These are phyloP conservation scores for Dendrolimus pini DNA, from an alignment of 2,888 invertebrate species.

Conservation along the genomic window DNA sequence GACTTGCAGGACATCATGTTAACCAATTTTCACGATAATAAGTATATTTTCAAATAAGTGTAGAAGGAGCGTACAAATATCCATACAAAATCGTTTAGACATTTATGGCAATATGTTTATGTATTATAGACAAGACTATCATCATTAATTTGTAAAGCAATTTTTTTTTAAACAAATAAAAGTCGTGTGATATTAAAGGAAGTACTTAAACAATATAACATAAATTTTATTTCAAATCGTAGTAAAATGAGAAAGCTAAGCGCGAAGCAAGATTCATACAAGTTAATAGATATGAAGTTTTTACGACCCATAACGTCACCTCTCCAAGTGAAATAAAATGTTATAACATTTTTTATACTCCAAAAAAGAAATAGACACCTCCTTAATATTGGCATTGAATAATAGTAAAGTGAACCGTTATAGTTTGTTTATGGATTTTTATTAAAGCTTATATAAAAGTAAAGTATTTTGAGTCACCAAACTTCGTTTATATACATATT, in stretches of 20 bases:
- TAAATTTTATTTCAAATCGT: slow-evolving; percentile 15
- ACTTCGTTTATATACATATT: too few species aligned
- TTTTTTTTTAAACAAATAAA: too few species aligned
- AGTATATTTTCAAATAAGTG: too few species aligned
- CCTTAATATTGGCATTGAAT: slow-evolving; percentile 16
- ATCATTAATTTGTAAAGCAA: too few species aligned
- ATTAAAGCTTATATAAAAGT: background rate
- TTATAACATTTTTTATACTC: slow-evolving; percentile 41
- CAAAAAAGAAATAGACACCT: slow-evolving; percentile 24
- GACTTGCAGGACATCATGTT: too few species aligned
- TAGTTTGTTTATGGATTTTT: background rate
- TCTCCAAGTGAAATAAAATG: slow-evolving; percentile 49
- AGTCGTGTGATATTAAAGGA: background rate
- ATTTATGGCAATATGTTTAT: too few species aligned
- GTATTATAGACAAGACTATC: too few species aligned
- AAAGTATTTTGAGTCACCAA: too few species aligned
- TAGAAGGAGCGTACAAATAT: too few species aligned
- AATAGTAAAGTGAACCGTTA: background rate
- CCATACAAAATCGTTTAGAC: too few species aligned
- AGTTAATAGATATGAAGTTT: slow-evolving; percentile 55
- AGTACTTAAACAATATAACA: slow-evolving; percentile 1
- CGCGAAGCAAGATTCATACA: slow-evolving; percentile 39
- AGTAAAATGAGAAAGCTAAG: slow-evolving; percentile 27
- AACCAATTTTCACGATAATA: too few species aligned
- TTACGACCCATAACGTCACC: slow-evolving; percentile 52